Percentiles rank a stretch among this genome's conserved stretches.
phyloP scores from a whole-genome alignment of 2,797 vertebrate species.

The Capromys pilorides region DNA sequence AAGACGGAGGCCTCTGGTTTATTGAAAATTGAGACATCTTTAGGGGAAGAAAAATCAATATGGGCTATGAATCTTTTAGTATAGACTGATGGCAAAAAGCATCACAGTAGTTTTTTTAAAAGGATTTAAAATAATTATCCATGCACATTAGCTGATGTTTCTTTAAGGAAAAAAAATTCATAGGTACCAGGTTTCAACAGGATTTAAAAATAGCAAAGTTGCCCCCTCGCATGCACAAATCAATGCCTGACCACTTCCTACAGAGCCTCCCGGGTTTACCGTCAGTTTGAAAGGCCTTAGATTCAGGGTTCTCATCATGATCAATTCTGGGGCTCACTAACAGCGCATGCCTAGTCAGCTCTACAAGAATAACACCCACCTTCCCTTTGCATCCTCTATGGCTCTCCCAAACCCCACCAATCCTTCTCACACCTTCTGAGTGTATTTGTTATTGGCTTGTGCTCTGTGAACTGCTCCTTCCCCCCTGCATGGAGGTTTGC shows the following conservation, averaged over 20 bases:
- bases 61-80: slow-evolving; percentile 79
- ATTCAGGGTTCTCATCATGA: slow-evolving; percentile 1
- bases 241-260: background rate
- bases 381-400: background rate
- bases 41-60: slow-evolving; percentile 78
- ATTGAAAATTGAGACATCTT: slow-evolving; percentile 77
- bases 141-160: slow-evolving; percentile 61
- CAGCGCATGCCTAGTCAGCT: background rate
- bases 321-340: slow-evolving; percentile 3
- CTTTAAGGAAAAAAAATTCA: slow-evolving; percentile 26
- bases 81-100: slow-evolving; percentile 55
- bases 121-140: slow-evolving; percentile 73
- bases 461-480: background rate
- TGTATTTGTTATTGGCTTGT: background rate
- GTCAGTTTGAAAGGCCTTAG: background rate
- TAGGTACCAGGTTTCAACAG: slow-evolving; percentile 48
- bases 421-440: background rate
- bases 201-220: slow-evolving; percentile 57
- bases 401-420: background rate
- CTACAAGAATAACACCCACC: background rate
- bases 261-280: background rate
- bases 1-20: slow-evolving; percentile 49
- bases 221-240: background rate
- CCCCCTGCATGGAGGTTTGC: background rate
- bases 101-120: slow-evolving; percentile 3